These are phyloP conservation scores for Brachirus orientalis DNA, from an alignment of 2,113 vertebrate species.

Conservation along the genomic window DNA sequence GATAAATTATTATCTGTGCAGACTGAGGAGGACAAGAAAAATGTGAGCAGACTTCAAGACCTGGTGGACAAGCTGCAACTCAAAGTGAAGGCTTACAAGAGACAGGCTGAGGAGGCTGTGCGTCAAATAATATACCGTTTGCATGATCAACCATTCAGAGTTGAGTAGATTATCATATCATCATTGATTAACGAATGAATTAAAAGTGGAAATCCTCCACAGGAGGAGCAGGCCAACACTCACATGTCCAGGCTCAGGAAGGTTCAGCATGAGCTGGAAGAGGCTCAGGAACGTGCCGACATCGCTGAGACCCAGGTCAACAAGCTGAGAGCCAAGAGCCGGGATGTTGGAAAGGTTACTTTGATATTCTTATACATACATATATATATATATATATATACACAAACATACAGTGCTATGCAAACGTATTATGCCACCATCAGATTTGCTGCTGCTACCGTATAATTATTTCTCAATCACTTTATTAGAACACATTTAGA, in stretches of 20 bases:
- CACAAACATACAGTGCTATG: no score
- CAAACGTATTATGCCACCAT: no score
- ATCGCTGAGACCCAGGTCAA: slow-evolving; percentile 73
- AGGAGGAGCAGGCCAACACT: slow-evolving; percentile 75
- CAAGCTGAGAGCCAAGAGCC: slow-evolving; percentile 72
- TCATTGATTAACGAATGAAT: background rate
- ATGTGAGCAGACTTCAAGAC: slow-evolving; percentile 62
- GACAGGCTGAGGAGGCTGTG: slow-evolving; percentile 70
- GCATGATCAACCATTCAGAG: background rate
- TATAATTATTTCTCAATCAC: no score
- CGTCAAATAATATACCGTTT: slow-evolving; percentile 1
- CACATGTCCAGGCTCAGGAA: slow-evolving; percentile 69
- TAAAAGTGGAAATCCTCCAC: background rate
- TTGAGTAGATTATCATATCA: background rate
- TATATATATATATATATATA: no score
- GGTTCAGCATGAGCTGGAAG: slow-evolving; percentile 74
- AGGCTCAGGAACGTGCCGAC: slow-evolving; percentile 73
- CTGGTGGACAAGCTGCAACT: slow-evolving; percentile 72
- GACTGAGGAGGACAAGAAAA: slow-evolving; percentile 76
- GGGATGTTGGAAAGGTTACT: slow-evolving; percentile 68
- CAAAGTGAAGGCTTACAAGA: slow-evolving; percentile 76
- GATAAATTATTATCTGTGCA: background rate
- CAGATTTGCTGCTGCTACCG: no score
- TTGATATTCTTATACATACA: background rate
- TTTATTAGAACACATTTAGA: no score